Conservation (phyloP, 1,140 invertebrate genomes). For the Drosophila santomea region DNA sequence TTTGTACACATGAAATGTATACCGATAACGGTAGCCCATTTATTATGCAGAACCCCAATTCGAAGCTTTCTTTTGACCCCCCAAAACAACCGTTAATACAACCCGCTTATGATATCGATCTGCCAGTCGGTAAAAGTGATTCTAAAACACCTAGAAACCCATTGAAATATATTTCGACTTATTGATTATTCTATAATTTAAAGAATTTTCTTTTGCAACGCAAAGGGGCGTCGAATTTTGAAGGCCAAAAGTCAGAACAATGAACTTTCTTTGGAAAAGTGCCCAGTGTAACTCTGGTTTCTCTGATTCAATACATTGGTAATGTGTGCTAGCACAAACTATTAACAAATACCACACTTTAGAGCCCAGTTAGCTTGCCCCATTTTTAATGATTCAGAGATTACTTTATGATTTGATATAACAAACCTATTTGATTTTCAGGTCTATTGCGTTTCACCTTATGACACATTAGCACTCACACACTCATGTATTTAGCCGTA, state of each 20-base stretch:
- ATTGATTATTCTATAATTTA: neutral
- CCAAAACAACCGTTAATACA: constrained; percentile 16
- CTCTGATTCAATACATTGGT: constrained; percentile 15
- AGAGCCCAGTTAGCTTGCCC: constrained; percentile 27
- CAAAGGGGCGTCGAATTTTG: neutral
- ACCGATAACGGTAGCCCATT: constrained; percentile 35
- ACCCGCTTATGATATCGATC: neutral
- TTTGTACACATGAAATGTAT: constrained; percentile 33
- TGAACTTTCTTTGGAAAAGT: constrained; percentile 8
- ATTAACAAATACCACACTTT: constrained; percentile 28
- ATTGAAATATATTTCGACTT: neutral
- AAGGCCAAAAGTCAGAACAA: constrained; percentile 8
- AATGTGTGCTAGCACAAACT: constrained; percentile 11
- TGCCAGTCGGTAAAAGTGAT: neutral
- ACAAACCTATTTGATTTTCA: constrained; percentile 29
- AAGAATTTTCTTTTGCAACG: neutral
- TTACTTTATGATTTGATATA: constrained; percentile 38
- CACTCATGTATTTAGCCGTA: constrained; percentile 1
- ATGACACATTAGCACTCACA: constrained; percentile 29
- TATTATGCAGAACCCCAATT: constrained; percentile 32
- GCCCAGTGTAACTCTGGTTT: neutral
- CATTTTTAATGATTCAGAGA: constrained; percentile 32
- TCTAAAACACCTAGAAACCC: neutral
- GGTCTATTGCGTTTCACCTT: constrained; percentile 44
- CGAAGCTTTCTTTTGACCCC: constrained; percentile 25